Evolutionary conservation across 1,140 invertebrate species (phyloP).

Genomic region (silkworm (Bombyx mori)): DNA sequence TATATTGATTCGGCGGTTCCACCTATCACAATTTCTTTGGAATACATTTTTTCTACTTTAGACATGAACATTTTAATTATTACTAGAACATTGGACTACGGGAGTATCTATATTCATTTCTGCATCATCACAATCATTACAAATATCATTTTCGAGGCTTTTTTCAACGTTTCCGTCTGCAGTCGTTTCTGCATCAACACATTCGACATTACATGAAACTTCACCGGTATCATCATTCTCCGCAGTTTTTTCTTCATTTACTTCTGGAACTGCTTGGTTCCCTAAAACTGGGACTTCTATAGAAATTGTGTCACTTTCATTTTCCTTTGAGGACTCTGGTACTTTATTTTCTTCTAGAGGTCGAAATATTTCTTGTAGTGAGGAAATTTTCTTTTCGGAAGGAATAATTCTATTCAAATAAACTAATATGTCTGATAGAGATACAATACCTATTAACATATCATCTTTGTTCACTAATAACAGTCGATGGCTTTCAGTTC

Average conservation of each 20-base stretch:
- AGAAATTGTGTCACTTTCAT: conserved; percentile 53
- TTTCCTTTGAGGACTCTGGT: conserved; percentile 51
- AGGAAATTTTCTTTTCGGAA: conserved; percentile 58
- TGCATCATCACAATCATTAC: conserved; percentile 7
- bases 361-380: conserved; percentile 62
- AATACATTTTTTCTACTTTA: conserved; percentile 37
- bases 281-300: conserved; percentile 52
- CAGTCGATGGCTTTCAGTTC: conserved; percentile 69
- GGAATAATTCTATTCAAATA: conserved; percentile 67
- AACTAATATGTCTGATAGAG: conserved; percentile 62
- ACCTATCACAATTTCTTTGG: conserved; percentile 61
- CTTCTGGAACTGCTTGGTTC: conserved; percentile 40
- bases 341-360: conserved; percentile 63
- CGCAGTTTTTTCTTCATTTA: conserved; percentile 25
- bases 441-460: conserved; percentile 61
- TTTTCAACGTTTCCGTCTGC: conserved; percentile 17
- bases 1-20: conserved; percentile 39
- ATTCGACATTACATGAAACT: neutral
- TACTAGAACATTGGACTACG: conserved; percentile 14
- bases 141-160: conserved; percentile 4
- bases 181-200: neutral
- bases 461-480: conserved; percentile 64
- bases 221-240: conserved; percentile 22
- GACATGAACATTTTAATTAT: conserved; percentile 25
- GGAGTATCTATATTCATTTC: conserved; percentile 11